Conservation (phyloP, 2,797 vertebrate species). For the Leptodactylus fallax region DNA sequence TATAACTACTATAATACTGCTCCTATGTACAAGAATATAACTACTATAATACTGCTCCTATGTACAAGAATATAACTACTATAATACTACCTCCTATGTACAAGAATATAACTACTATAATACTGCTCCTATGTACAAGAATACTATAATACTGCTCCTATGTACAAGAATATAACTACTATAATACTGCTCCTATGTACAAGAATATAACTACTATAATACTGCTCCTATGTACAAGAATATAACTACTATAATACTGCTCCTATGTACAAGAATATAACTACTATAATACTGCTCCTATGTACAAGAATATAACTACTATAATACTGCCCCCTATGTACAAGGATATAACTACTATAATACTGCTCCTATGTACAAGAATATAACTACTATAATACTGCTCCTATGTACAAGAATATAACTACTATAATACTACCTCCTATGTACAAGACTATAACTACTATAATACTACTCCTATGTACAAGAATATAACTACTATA, state of each 20-base stretch:
- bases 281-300: not conserved
- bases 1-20: not conserved
- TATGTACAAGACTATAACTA: too few relatives aligned
- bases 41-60: not conserved
- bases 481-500: too few relatives aligned
- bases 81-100: too few relatives aligned
- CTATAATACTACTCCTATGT: too few relatives aligned
- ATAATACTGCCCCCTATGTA: not conserved
- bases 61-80: not conserved
- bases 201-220: not conserved
- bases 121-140: not conserved
- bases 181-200: not conserved
- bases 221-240: not conserved
- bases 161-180: not conserved
- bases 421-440: too few relatives aligned
- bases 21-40: not conserved
- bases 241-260: conserved; percentile 6
- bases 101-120: not conserved
- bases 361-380: too few relatives aligned
- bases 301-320: not conserved
- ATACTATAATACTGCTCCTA: not conserved
- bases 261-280: not conserved
- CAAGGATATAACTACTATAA: too few relatives aligned
- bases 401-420: too few relatives aligned
- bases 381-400: too few relatives aligned